Evolutionary conservation across 2,113 vertebrate species (phyloP), one percentile per base, ranked within the genome.

Genomic region (Misgurnus anguillicaudatus): DNA sequence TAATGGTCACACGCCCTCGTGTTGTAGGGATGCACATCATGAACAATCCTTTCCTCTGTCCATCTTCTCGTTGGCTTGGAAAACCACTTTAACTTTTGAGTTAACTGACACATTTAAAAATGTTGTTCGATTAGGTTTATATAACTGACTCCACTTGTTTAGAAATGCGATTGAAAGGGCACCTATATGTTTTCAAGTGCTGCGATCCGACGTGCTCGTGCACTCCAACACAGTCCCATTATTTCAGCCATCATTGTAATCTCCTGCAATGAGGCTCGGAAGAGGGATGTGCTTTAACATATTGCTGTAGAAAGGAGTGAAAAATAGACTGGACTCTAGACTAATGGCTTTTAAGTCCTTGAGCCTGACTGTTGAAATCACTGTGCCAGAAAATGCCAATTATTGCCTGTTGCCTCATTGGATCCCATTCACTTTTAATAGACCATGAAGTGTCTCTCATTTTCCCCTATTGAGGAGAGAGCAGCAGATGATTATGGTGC

Each of bases 401-500:
- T 90, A 90, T 82, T 84, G 82, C 80, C 79, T 78, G 76, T 85
- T 85, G 88, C 88, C 89, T 87, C 83, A 87, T 82, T 88, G 88
- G 88, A 87, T 90, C 84, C 86, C 82, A 89, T 88, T 87, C 84
- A 83, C 83, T 89, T 85, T 90, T 89, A 90, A 92, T 89, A 90
- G 89, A 87, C 85, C 88, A 87, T 89, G 86, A 89, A 90, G 87
- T 89, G 76, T 84, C 80, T 83, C 86, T 88, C 84, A 84, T 90
- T 89, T 88, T 85, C 82, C 82, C 85, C 80, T 87, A 86, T 84
- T 87, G 83, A 83, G 60, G 55, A 74, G 82, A 87, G 86, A 88
- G 82, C 85, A 87, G 88, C 84, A 84, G 85, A 81, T 51, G 73
- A 88, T 89, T 88, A 89, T 85, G 62, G 77, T 78, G 73, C 85